Evolutionary conservation across 2,113 vertebrate species (phyloP).

Genomic region (Indicator maculatus): DNA sequence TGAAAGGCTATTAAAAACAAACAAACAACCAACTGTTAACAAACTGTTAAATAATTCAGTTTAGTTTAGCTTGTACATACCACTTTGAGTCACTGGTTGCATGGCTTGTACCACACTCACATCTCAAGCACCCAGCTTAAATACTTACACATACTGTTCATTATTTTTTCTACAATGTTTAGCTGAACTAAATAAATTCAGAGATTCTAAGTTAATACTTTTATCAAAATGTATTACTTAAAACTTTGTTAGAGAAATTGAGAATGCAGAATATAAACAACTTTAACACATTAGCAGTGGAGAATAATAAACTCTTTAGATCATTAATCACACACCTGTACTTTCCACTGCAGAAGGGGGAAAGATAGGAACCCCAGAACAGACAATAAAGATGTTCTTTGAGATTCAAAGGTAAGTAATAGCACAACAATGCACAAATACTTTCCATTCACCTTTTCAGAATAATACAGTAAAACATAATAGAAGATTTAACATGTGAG

Average conservation of each 20-base stretch:
- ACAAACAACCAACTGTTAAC: neutral
- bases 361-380: neutral
- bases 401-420: neutral
- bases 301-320: neutral
- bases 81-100: neutral
- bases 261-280: neutral
- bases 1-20: slow-evolving; percentile 86
- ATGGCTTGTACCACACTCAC: neutral
- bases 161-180: neutral
- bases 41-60: slow-evolving; percentile 8
- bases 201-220: neutral
- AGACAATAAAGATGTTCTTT: neutral
- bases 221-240: neutral
- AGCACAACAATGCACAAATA: neutral
- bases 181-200: neutral
- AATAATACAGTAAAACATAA: neutral
- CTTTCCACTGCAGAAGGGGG: neutral
- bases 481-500: neutral
- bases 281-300: neutral
- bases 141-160: neutral
- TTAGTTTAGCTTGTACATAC: neutral
- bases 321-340: neutral
- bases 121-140: neutral
- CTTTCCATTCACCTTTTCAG: neutral
- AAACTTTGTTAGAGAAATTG: neutral